Evolutionary conservation across 2,797 vertebrate species (phyloP).

Genomic region (Aselliscus stoliczkanus): DNA sequence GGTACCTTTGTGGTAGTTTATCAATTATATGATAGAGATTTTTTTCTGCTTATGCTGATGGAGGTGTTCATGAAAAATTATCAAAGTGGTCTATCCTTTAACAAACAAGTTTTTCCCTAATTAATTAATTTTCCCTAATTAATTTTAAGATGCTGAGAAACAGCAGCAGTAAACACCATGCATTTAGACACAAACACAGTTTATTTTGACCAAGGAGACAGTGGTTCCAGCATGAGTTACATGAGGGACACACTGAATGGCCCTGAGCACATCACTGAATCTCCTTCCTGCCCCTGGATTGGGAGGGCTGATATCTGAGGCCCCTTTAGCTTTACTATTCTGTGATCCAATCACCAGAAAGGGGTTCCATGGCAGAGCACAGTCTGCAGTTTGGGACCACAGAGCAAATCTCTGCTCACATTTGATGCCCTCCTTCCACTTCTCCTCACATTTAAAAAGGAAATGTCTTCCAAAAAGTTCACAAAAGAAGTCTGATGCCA

Average conservation of each 20-base stretch:
- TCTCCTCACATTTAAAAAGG: neutral
- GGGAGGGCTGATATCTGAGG: neutral
- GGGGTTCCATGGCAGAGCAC: neutral
- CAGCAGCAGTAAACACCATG: neutral
- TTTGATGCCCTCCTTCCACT: neutral
- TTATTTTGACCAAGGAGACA: neutral
- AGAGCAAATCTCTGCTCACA: neutral
- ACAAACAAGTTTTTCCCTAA: neutral
- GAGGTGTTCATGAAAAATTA: conserved; percentile 8
- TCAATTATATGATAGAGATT: neutral
- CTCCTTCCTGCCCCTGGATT: neutral
- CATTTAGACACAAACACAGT: neutral
- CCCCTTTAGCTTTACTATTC: neutral
- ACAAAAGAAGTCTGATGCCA: neutral
- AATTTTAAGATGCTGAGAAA: conserved; percentile 1
- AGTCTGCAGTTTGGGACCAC: neutral
- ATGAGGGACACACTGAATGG: neutral
- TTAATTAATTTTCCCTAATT: neutral
- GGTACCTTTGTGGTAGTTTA: neutral
- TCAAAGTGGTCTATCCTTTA: neutral
- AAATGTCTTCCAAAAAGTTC: neutral
- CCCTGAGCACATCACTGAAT: neutral
- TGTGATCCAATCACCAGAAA: neutral
- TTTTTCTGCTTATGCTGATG: conserved; percentile 14
- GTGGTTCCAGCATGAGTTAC: neutral